phyloP scores from a whole-genome alignment of 2,797 vertebrate genomes.

The Malacoctenus gilli region DNA sequence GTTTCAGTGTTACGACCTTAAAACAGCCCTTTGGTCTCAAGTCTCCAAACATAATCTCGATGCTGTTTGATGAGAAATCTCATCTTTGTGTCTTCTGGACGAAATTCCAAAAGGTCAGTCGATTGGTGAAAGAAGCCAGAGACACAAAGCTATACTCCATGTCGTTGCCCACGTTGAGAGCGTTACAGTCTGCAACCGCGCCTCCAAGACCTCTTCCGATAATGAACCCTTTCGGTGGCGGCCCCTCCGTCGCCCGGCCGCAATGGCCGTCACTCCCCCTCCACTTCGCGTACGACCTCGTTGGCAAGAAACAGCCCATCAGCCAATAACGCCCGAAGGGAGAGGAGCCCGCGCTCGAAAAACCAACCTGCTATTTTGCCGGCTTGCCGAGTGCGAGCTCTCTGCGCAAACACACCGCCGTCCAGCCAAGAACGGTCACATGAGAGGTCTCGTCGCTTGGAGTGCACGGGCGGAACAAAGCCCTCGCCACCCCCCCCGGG shows the following conservation, averaged over 20 bases:
- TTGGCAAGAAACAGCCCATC: slow-evolving; percentile 35
- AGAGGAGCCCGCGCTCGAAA: slow-evolving; percentile 41
- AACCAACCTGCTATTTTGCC: slow-evolving; percentile 66
- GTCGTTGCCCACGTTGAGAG: slow-evolving; percentile 1
- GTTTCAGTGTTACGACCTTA: no score
- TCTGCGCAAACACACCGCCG: slow-evolving; percentile 60
- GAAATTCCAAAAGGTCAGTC: not conserved
- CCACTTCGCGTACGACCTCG: slow-evolving; percentile 44
- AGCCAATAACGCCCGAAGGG: slow-evolving; percentile 43
- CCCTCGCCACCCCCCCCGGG: slow-evolving; percentile 37
- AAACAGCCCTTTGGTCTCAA: no score
- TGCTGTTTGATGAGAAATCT: no score
- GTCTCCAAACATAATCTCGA: no score
- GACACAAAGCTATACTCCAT: not conserved
- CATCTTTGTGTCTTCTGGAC: slow-evolving; percentile 22
- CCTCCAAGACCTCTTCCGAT: slow-evolving; percentile 33
- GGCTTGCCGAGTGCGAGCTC: slow-evolving; percentile 58
- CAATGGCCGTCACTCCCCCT: slow-evolving; percentile 33
- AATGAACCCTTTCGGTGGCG: slow-evolving; percentile 35
- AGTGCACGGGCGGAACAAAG: slow-evolving; percentile 61
- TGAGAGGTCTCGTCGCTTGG: slow-evolving; percentile 55
- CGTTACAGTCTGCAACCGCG: slow-evolving; percentile 22
- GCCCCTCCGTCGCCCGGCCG: slow-evolving; percentile 20
- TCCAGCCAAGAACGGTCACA: slow-evolving; percentile 50
- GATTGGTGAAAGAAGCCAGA: not conserved